Evolutionary conservation across 2,888 invertebrate species (phyloP).

Genomic region (Palloptera scutellata): DNA sequence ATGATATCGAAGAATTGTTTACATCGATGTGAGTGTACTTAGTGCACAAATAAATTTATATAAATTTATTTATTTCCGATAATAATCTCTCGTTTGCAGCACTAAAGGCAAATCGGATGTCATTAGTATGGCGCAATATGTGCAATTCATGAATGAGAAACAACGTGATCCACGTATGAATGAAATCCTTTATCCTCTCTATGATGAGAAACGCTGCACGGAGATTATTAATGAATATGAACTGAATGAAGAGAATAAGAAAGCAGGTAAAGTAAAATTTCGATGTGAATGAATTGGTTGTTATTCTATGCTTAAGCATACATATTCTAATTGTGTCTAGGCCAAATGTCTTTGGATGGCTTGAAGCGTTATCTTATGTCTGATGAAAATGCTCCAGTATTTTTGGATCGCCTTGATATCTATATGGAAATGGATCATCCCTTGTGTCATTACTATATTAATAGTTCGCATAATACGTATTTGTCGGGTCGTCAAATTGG

Average conservation of each 20-base stretch:
- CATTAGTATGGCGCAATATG: conserved; percentile 85
- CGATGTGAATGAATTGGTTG: not conserved
- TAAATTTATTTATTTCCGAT: not conserved
- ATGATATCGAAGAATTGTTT: conserved; percentile 98
- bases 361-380: conserved; percentile 99
- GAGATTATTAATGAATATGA: conserved; percentile 96
- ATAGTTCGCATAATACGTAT: conserved; percentile 97
- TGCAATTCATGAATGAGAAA: conserved; percentile 94
- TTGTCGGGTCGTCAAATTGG: conserved; percentile 95
- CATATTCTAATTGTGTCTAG: conserved; percentile 64
- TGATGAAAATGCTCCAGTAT: conserved; percentile 99
- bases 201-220: conserved; percentile 90
- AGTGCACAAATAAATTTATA: not conserved
- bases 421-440: conserved; percentile 99
- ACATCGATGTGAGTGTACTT: conserved; percentile 83
- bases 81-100: conserved; percentile 65
- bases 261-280: conserved; percentile 42
- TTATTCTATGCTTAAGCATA: not conserved
- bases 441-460: conserved; percentile 97
- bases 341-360: conserved; percentile 90
- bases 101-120: conserved; percentile 89
- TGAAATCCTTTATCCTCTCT: conserved; percentile 97
- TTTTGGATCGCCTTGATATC: conserved; percentile 95
- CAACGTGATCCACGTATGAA: conserved; percentile 98
- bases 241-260: conserved; percentile 73